These are phyloP conservation scores for Mustela nigripes DNA, from an alignment of 2,113 vertebrate genomes.

Conservation along the genomic window DNA sequence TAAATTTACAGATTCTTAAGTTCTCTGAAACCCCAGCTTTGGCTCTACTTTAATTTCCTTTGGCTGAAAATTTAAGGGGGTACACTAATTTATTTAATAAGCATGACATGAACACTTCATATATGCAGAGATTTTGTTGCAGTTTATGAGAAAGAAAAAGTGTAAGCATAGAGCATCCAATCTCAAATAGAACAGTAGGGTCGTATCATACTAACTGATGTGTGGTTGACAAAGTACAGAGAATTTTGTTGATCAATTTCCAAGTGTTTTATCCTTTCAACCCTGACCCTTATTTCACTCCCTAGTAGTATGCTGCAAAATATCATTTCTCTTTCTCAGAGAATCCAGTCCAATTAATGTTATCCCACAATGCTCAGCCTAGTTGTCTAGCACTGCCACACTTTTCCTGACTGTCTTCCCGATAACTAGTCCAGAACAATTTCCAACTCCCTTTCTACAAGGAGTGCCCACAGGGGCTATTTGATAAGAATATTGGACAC, in stretches of 20 bases:
- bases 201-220: neutral
- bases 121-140: neutral
- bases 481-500: neutral
- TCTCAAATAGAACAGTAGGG: neutral
- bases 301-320: neutral
- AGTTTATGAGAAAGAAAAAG: conserved; percentile 37
- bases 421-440: neutral
- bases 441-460: neutral
- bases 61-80: neutral
- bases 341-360: neutral
- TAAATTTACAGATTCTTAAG: neutral
- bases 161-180: neutral
- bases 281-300: neutral
- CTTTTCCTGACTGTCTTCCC: neutral
- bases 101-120: neutral
- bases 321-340: conserved; percentile 18
- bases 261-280: conserved; percentile 11
- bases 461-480: neutral
- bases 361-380: neutral
- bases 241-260: neutral
- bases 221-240: conserved; percentile 14
- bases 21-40: conserved; percentile 10
- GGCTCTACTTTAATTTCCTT: neutral
- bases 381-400: neutral
- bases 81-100: conserved; percentile 15